A percentile compares a stretch with the other conserved stretches of the same genome.
These are phyloP conservation scores for Hyperoplus lanceolatus DNA, from an alignment of 2,797 vertebrate species.

Conservation along the genomic window DNA sequence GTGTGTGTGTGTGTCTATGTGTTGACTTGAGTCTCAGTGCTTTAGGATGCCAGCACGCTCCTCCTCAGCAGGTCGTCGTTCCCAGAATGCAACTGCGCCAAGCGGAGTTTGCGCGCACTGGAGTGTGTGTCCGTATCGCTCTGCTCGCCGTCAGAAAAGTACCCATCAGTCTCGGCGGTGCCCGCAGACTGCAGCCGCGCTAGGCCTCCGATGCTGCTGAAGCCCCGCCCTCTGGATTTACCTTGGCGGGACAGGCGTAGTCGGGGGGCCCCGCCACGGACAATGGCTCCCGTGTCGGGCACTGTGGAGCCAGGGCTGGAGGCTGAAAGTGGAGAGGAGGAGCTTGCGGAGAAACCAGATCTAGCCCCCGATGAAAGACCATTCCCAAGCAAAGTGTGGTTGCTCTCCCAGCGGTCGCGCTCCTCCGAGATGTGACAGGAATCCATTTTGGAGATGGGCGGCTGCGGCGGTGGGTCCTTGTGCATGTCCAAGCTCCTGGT, in stretches of 20 bases:
- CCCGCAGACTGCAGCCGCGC: constrained; percentile 72
- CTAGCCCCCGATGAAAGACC: constrained; percentile 36
- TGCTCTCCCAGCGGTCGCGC: constrained; percentile 74
- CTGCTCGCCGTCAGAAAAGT: constrained; percentile 95
- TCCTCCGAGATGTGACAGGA: constrained; percentile 88
- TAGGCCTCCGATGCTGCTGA: constrained; percentile 61
- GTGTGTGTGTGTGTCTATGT: constrained; percentile 34
- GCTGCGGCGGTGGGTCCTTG: constrained; percentile 84
- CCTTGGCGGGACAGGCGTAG: constrained; percentile 88
- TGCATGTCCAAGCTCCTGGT: constrained; percentile 78
- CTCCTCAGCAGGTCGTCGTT: constrained; percentile 93
- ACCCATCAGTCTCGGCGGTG: constrained; percentile 90
- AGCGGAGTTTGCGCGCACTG: constrained; percentile 84
- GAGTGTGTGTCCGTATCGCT: constrained; percentile 90
- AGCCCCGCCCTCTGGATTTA: constrained; percentile 83
- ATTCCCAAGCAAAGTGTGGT: constrained; percentile 35
- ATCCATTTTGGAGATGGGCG: constrained; percentile 86
- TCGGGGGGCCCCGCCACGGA: constrained; percentile 82
- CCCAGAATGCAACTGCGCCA: constrained; percentile 89
- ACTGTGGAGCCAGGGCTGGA: constrained; percentile 80
- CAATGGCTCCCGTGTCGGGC: constrained; percentile 79
- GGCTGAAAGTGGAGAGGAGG: constrained; percentile 68
- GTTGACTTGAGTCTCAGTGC: constrained; percentile 46
- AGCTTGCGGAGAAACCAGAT: constrained; percentile 48
- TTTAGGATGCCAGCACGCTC: constrained; percentile 95